A percentile compares a stretch with the other conserved stretches of the same genome.
These are phyloP conservation scores for Pagetopsis macropterus DNA, from an alignment of 2,797 vertebrate species.

Conservation along the genomic window DNA sequence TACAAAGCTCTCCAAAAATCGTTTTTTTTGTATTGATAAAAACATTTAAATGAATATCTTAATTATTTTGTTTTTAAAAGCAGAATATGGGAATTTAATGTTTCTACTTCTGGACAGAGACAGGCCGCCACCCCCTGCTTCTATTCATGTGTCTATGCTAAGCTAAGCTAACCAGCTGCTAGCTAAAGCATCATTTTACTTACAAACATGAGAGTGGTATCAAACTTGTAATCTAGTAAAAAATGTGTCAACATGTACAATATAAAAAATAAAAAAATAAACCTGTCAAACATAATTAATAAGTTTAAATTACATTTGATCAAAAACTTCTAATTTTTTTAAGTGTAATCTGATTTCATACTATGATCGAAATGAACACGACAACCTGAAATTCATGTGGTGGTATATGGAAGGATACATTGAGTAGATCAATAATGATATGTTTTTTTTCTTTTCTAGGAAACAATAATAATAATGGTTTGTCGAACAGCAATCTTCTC, in stretches of 20 bases:
- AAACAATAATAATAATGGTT: conserved; percentile 4
- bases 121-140: not conserved
- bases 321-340: not conserved
- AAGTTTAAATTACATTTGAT: not conserved
- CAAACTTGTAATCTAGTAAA: not conserved
- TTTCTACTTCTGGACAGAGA: not conserved
- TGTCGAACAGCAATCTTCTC: conserved; percentile 12
- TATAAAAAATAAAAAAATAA: not conserved
- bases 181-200: not conserved
- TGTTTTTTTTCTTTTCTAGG: conserved; percentile 20
- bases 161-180: not conserved
- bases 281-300: not conserved
- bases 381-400: not conserved
- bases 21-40: no score
- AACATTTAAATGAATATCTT: no score
- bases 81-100: not conserved
- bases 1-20: no score
- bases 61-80: no score
- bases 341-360: not conserved
- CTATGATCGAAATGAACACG: not conserved
- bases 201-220: not conserved
- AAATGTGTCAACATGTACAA: not conserved
- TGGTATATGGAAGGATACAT: not conserved
- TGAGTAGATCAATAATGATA: conserved; percentile 21
- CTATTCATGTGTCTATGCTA: not conserved